Conservation (phyloP, 2,797 vertebrate genomes). For the Pantherophis vulpinus region DNA sequence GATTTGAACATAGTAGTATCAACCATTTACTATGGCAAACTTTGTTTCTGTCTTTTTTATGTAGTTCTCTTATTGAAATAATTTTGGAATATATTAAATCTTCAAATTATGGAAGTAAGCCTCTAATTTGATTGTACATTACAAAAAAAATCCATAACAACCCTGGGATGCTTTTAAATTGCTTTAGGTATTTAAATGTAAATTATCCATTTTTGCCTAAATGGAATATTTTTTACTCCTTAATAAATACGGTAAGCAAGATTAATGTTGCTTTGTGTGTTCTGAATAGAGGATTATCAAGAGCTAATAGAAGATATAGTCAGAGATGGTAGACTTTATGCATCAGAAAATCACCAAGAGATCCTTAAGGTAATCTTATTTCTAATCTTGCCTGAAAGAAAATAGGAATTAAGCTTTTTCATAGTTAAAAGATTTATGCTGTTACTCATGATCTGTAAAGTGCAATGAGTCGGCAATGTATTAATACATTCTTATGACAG, state of each 20-base stretch:
- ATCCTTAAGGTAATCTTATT: constrained; percentile 88
- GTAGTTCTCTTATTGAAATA: constrained; percentile 18
- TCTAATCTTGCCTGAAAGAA: not conserved
- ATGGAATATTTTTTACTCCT: not conserved
- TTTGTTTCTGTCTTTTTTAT: constrained; percentile 7
- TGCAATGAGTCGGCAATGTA: not conserved
- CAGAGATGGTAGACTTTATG: constrained; percentile 94
- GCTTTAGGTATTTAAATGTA: not conserved
- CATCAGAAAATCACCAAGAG: constrained; percentile 98
- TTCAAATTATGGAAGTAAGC: not conserved
- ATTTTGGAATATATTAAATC: constrained; percentile 22
- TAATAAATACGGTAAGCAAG: constrained; percentile 10
- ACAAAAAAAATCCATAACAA: not conserved
- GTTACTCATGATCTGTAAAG: not conserved
- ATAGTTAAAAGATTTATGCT: not conserved
- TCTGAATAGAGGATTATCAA: constrained; percentile 91
- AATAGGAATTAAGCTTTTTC: not conserved
- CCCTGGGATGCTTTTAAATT: not conserved
- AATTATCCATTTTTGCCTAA: not conserved
- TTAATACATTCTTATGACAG: not conserved
- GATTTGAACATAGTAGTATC: constrained; percentile 21
- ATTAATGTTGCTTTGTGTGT: constrained; percentile 48
- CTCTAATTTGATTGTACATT: not conserved
- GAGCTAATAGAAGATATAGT: constrained; percentile 98
- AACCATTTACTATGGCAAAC: constrained; percentile 3